Conservation (phyloP, 2,113 vertebrate genomes). For the Dasyornis broadbenti region DNA sequence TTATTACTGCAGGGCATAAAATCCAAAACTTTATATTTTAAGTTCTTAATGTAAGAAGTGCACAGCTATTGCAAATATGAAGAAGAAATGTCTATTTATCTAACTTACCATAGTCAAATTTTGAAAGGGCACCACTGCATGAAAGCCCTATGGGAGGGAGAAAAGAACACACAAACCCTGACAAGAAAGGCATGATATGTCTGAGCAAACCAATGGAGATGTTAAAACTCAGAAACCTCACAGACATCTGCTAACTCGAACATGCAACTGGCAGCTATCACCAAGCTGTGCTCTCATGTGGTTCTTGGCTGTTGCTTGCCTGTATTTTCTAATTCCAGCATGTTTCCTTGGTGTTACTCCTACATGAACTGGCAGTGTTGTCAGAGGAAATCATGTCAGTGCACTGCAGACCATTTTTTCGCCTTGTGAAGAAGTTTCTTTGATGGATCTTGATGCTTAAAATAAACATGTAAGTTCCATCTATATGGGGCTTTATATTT, state of each 20-base stretch:
- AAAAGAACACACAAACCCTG: neutral
- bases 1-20: neutral
- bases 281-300: neutral
- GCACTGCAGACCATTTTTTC: conserved; percentile 17
- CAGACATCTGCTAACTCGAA: neutral
- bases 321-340: conserved; percentile 46
- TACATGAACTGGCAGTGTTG: conserved; percentile 59
- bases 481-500: neutral
- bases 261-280: conserved; percentile 6
- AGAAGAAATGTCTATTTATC: conserved; percentile 2
- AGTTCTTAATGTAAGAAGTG: neutral
- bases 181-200: neutral
- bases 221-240: neutral
- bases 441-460: neutral
- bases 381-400: conserved; percentile 55
- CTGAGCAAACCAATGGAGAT: conserved; percentile 1
- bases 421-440: neutral
- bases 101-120: neutral
- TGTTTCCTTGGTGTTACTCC: conserved; percentile 12
- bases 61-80: neutral
- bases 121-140: conserved; percentile 6
- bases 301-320: conserved; percentile 28
- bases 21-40: neutral
- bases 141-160: neutral
- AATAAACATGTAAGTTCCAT: neutral